Percentiles rank a stretch among this genome's conserved stretches.
Conservation (phyloP, 2,888 invertebrate species). For the Xestobium rufovillosum region DNA sequence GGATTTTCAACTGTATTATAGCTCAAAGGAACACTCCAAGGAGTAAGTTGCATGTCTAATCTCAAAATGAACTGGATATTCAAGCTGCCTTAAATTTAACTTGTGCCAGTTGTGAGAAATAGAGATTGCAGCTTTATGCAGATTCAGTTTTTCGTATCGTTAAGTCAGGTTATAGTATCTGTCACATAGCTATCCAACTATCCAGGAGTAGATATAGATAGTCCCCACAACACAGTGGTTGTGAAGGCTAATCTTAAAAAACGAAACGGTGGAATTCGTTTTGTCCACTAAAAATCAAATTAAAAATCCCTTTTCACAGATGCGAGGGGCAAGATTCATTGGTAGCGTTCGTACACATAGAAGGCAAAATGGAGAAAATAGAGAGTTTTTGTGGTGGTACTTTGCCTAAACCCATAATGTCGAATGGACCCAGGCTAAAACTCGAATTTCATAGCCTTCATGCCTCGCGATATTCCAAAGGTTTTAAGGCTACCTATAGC, state of each 20-base stretch:
- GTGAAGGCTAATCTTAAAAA: too few relatives aligned
- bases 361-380: constrained; percentile 76
- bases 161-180: too few relatives aligned
- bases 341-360: constrained; percentile 72
- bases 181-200: too few relatives aligned
- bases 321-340: constrained; percentile 74
- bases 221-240: too few relatives aligned
- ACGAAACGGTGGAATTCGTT: too few relatives aligned
- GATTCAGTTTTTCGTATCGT: too few relatives aligned
- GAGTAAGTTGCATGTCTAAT: constrained; percentile 60
- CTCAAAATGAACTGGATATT: too few relatives aligned
- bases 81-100: too few relatives aligned
- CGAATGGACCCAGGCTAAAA: constrained; percentile 77
- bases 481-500: constrained; percentile 81
- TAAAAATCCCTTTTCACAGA: constrained; percentile 54
- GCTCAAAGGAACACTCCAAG: constrained; percentile 50
- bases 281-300: too few relatives aligned
- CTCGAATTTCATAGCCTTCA: constrained; percentile 76
- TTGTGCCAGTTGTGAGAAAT: too few relatives aligned
- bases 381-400: constrained; percentile 81
- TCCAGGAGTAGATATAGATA: too few relatives aligned
- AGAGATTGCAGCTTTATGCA: too few relatives aligned
- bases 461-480: constrained; percentile 72
- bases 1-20: constrained; percentile 71
- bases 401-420: constrained; percentile 86